Percentiles rank a stretch among this genome's conserved stretches.
These are phyloP conservation scores for Mormyrops attenuatus DNA, from an alignment of 2,797 vertebrate species.

Conservation along the genomic window DNA sequence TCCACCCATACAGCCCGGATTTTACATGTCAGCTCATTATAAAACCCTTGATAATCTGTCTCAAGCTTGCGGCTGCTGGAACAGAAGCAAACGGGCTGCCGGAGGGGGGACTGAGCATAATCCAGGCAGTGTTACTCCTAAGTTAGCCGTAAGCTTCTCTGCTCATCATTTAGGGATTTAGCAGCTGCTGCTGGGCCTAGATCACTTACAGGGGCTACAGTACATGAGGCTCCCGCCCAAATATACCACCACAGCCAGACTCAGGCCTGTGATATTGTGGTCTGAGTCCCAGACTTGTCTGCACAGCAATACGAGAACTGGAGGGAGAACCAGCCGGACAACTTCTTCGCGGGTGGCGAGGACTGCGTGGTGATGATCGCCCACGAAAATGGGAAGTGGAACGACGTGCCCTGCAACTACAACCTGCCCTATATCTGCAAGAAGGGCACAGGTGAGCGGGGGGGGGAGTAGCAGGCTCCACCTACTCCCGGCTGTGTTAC, in stretches of 20 bases:
- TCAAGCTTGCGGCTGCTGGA: neutral
- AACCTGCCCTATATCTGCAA: conserved; percentile 97
- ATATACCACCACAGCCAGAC: neutral
- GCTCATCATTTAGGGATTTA: neutral
- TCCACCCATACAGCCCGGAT: neutral
- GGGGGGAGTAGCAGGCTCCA: neutral
- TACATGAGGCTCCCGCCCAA: neutral
- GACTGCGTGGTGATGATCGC: conserved; percentile 96
- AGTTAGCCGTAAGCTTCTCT: neutral
- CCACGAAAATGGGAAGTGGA: conserved; percentile 91
- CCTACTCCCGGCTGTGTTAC: neutral
- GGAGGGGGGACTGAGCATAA: neutral
- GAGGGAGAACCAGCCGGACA: conserved; percentile 92
- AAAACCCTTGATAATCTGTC: neutral
- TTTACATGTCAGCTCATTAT: neutral
- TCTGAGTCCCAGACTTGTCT: neutral
- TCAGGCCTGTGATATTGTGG: neutral
- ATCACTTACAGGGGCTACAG: neutral
- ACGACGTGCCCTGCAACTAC: conserved; percentile 97
- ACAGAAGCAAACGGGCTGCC: neutral
- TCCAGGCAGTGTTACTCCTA: neutral
- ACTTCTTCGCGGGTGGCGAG: conserved; percentile 95
- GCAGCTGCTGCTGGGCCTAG: neutral
- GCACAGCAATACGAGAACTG: conserved; percentile 93
- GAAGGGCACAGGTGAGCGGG: conserved; percentile 84